These are phyloP conservation scores for Axea sp. DNA, from an alignment of 2,888 invertebrate genomes.

Conservation along the genomic window DNA sequence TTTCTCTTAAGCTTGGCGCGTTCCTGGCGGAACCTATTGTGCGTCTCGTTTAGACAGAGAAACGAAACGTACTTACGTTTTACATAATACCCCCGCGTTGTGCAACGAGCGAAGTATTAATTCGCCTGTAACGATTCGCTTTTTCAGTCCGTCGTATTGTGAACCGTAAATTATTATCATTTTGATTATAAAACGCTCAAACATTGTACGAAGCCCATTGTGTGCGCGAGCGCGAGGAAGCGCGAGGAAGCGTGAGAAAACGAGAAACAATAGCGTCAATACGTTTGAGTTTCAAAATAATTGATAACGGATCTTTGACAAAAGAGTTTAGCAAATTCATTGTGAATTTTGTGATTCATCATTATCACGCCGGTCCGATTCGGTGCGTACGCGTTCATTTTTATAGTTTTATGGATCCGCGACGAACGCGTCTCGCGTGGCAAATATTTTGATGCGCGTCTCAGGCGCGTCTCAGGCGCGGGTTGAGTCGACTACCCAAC, in stretches of 20 bases:
- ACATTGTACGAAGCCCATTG: constrained; percentile 8
- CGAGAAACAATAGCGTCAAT: constrained; percentile 16
- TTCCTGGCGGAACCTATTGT: constrained; percentile 18
- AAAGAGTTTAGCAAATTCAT: no score
- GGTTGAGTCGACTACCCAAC: no score
- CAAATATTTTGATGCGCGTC: no score
- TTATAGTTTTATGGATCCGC: no score
- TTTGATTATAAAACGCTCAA: constrained; percentile 36
- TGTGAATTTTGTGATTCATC: no score
- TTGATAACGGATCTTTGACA: no score
- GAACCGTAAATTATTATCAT: constrained; percentile 45
- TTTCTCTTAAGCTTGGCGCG: constrained; percentile 10
- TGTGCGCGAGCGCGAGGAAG: not conserved
- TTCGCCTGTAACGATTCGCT: constrained; percentile 43
- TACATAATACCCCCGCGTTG: constrained; percentile 40
- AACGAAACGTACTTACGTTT: constrained; percentile 39
- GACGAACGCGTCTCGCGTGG: no score
- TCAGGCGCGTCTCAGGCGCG: no score
- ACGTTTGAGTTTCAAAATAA: no score
- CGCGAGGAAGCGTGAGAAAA: constrained; percentile 15
- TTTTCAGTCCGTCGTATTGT: constrained; percentile 36
- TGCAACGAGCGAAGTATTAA: constrained; percentile 36
- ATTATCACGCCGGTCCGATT: no score
- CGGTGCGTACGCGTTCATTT: no score
- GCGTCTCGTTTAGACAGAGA: constrained; percentile 30